Evolutionary conservation across 2,113 vertebrate genomes (phyloP).

Genomic region (pig (Sus scrofa)): T2T-Sscrofa CM000817.6:58463501-58464000

Average conservation of each 20-base stretch:
- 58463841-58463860: neutral
- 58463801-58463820: neutral
- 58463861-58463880: no score
- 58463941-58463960: neutral
- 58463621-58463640: neutral
- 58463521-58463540: neutral
- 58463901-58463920: neutral
- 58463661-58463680: neutral
- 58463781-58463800: neutral
- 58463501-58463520: no score
- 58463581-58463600: neutral
- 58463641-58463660: neutral
- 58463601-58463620: neutral
- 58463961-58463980: neutral
- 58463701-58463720: neutral
- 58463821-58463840: neutral
- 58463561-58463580: neutral
- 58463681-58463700: no score
- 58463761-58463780: neutral
- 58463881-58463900: rapidly evolving
- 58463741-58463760: rapidly evolving
- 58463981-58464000: neutral
- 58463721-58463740: no score
- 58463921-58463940: neutral
- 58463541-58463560: no score